phyloP scores from a whole-genome alignment of 1,140 invertebrate species.

The Trissolcus basalis region DNA sequence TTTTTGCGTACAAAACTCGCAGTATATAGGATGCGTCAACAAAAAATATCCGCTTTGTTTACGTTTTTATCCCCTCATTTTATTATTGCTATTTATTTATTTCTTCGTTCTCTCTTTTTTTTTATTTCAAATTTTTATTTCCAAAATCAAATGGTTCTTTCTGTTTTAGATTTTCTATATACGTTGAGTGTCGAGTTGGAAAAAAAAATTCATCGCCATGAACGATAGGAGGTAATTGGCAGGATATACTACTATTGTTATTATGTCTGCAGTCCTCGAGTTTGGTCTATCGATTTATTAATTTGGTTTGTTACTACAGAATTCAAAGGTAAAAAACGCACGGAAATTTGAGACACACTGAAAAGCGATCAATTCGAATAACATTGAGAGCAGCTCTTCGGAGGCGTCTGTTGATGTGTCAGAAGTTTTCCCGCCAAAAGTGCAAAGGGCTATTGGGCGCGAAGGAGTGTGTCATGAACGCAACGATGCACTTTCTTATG shows the following conservation, averaged over 20 bases:
- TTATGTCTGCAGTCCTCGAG: constrained; percentile 8
- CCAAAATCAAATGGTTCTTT: no score
- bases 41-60: neutral
- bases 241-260: constrained; percentile 18
- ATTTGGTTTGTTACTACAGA: constrained; percentile 6
- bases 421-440: constrained; percentile 1
- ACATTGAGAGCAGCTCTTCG: no score
- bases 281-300: constrained; percentile 24
- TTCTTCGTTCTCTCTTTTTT: no score
- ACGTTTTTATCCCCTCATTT: no score
- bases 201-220: no score
- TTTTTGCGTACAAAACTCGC: neutral
- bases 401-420: no score
- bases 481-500: neutral
- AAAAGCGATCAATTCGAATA: no score
- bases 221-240: constrained; percentile 4
- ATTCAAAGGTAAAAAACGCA: constrained; percentile 8
- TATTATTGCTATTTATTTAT: no score
- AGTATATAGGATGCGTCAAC: neutral
- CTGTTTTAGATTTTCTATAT: no score
- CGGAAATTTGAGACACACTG: neutral
- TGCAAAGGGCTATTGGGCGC: neutral
- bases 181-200: no score
- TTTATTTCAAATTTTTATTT: no score
- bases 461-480: neutral